These are phyloP conservation scores for Apamea epomidion DNA, from an alignment of 2,888 invertebrate species.

Conservation along the genomic window DNA sequence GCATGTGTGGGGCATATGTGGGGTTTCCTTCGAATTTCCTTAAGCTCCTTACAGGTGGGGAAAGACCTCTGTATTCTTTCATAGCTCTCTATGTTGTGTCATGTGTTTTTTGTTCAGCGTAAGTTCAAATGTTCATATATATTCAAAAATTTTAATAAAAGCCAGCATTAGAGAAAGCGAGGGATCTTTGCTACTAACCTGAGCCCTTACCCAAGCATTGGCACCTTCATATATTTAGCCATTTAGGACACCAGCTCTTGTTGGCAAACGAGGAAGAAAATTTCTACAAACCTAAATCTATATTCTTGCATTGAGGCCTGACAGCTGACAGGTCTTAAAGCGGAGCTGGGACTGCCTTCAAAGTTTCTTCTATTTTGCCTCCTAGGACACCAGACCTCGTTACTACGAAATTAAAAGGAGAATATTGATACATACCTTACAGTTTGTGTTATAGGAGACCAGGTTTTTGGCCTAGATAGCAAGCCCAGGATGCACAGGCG, in stretches of 20 bases:
- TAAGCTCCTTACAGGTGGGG: not conserved
- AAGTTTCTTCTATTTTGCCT: slow-evolving; percentile 60
- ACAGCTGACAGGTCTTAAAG: slow-evolving; percentile 91
- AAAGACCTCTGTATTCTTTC: not conserved
- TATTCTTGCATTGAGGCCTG: slow-evolving; percentile 99
- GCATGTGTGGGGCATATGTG: too few relatives aligned
- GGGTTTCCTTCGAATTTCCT: not conserved
- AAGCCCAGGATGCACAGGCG: not conserved
- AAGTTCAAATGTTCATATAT: not conserved
- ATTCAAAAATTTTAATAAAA: slow-evolving; percentile 21
- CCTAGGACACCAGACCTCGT: slow-evolving; percentile 60
- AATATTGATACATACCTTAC: slow-evolving; percentile 53
- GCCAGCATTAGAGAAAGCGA: slow-evolving; percentile 11
- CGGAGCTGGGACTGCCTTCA: slow-evolving; percentile 60
- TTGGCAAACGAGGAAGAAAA: slow-evolving; percentile 18
- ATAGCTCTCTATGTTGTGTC: not conserved
- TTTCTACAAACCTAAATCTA: slow-evolving; percentile 92
- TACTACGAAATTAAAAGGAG: slow-evolving; percentile 54
- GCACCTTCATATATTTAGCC: not conserved
- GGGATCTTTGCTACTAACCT: slow-evolving; percentile 19
- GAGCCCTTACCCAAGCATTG: slow-evolving; percentile 34
- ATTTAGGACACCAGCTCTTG: slow-evolving; percentile 10
- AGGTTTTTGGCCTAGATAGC: slow-evolving; percentile 19
- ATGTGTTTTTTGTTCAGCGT: not conserved
- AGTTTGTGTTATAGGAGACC: slow-evolving; percentile 30